Conservation (phyloP, 2,113 vertebrate species). For the Myxocyprinus asiaticus region DNA sequence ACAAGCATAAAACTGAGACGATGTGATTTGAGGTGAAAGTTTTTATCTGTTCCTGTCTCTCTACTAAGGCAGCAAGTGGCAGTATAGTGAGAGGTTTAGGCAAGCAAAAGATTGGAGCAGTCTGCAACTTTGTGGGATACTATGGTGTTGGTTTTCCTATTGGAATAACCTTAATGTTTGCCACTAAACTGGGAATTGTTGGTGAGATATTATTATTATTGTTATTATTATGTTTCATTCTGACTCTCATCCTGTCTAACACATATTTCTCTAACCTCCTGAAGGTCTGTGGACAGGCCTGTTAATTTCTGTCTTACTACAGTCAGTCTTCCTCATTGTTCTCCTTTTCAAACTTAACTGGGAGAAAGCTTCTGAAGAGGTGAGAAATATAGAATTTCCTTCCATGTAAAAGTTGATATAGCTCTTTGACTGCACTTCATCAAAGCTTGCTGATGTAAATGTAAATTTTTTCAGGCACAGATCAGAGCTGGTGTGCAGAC, state of each 20-base stretch:
- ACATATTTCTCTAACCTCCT: constrained; percentile 24
- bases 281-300: constrained; percentile 87
- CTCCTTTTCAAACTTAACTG: constrained; percentile 79
- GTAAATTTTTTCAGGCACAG: constrained; percentile 61
- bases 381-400: constrained; percentile 51
- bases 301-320: constrained; percentile 72
- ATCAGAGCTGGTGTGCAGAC: constrained; percentile 63
- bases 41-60: background rate
- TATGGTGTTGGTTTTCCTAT: constrained; percentile 79
- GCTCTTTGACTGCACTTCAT: too few species aligned
- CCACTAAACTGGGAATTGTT: constrained; percentile 76
- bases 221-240: constrained; percentile 7
- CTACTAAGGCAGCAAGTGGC: constrained; percentile 65
- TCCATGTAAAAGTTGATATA: background rate
- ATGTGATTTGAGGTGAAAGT: background rate
- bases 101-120: constrained; percentile 82
- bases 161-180: constrained; percentile 80
- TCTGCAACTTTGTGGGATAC: constrained; percentile 72
- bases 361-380: constrained; percentile 80
- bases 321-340: constrained; percentile 70
- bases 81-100: constrained; percentile 81
- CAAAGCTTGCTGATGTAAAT: background rate
- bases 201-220: constrained; percentile 66
- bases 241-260: background rate
- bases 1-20: background rate